Evolutionary conservation across 2,113 vertebrate species (phyloP), one percentile per base, ranked within the genome.

Genomic region (Sinosuthora webbiana): DNA sequence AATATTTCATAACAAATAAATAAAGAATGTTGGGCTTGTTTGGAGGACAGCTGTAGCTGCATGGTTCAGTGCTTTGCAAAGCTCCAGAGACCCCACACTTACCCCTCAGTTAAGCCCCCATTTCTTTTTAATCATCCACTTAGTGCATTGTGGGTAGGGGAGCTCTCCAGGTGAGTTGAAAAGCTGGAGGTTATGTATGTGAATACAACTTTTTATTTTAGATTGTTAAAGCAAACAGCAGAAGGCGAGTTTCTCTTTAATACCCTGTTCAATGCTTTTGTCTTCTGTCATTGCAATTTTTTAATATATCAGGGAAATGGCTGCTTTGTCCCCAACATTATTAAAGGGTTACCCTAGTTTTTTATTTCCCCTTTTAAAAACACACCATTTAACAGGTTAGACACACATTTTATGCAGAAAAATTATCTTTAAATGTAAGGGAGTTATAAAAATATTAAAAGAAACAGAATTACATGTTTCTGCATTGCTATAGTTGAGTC

Each of bases 1-100:
- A 99, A 99, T 99, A 99, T 99, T 99, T 99, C 98, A 99, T 98
- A 98, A 98, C 99, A 99, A 99, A 99, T 99, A 99, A 99, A 99
- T 99, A 99, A 99, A 99, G 99, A 98, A 99, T 99, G 99, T 98
- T 90, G 95, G 98, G 98, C 98, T 98, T 99, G 99, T 99, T 99
- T 99, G 99, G 99, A 99, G 98, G 99, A 99, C 99, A 99, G 99
- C 99, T 99, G 99, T 99, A 99, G 98, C 98, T 97, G 97, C 98
- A 98, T 96, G 99, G 99, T 99, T 98, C 99, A 98, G 95, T 98
- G 98, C 98, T 98, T 98, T 95, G 91, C 95, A 96, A 97, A 98
- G 98, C 99, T 98, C 99, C 94, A 97, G 99, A 99, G 99, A 99
- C 97, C 98, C 98, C 95, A 97, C 95, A 97, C 99, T 99, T 98